Percentiles rank a stretch among this genome's conserved stretches.
Evolutionary conservation across 1,140 invertebrate species (phyloP).

Genomic region (Polyergus mexicanus): DNA sequence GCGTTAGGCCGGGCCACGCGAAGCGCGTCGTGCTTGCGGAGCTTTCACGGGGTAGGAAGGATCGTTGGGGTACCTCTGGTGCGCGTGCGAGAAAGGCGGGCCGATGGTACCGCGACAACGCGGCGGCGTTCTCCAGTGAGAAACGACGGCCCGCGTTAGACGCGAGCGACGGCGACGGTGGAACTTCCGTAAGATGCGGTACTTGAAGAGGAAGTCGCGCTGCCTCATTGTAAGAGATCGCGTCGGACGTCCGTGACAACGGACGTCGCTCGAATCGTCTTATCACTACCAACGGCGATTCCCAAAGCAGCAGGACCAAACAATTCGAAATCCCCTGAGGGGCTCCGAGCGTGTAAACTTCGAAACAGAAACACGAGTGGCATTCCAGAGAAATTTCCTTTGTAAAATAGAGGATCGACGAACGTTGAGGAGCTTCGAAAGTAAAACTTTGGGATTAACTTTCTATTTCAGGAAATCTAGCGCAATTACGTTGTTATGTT

Average conservation of each 20-base stretch:
- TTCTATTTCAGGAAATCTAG: neutral
- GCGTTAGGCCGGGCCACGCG: slow-evolving; percentile 81
- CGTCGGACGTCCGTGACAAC: slow-evolving; percentile 42
- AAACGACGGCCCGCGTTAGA: slow-evolving; percentile 64
- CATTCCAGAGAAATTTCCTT: slow-evolving; percentile 19
- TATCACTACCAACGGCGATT: neutral
- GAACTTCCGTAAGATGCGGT: slow-evolving; percentile 78
- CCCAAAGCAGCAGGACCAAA: slow-evolving; percentile 34
- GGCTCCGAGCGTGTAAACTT: neutral
- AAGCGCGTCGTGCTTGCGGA: slow-evolving; percentile 75
- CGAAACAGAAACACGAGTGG: neutral
- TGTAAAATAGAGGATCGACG: slow-evolving; percentile 29
- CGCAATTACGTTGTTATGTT: neutral
- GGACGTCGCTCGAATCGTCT: slow-evolving; percentile 22
- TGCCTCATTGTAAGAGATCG: slow-evolving; percentile 73
- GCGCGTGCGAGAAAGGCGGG: slow-evolving; percentile 68
- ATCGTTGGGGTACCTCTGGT: slow-evolving; percentile 63
- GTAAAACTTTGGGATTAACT: slow-evolving; percentile 36
- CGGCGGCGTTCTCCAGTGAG: slow-evolving; percentile 45
- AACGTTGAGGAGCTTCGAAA: slow-evolving; percentile 8
- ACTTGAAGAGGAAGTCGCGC: slow-evolving; percentile 83
- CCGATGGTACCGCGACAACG: slow-evolving; percentile 77
- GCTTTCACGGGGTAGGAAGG: slow-evolving; percentile 58
- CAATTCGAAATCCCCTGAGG: neutral
- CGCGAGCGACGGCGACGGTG: slow-evolving; percentile 43